Base-by-base conservation (phyloP, 2,888 invertebrate species). In the Yponomeuta plumbellus region DNA sequence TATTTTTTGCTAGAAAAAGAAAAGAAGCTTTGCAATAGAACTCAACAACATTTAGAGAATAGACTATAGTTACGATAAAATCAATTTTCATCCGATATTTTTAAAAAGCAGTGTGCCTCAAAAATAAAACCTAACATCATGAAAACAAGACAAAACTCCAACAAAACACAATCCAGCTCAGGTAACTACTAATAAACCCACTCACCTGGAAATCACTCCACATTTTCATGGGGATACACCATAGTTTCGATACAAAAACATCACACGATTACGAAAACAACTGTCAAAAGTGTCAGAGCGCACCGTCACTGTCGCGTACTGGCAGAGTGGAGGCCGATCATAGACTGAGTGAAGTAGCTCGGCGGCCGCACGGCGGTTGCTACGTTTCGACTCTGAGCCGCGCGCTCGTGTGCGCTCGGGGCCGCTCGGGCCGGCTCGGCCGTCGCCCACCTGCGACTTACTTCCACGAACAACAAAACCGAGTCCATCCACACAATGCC, bases 201-300 rank as follows among this genome's bases (percentile, higher is more conserved):
- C 90, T 88, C 76, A 91, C 91, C 89, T 91, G 91, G 78, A 91
- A 90, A 86, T 91, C 91, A 91, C 91, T 91, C 91, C 91, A 91
- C 91, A 91, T 91, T 85, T 91, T 91, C 91, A 91, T 91, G 80
- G 86, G 90, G 85, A 91, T 90, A 85, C 88, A 91, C 86, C 91
- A 91, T 91, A 90, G 89, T 91, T 90, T 88, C 90, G 79, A 88
- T 84, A 88, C 82, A 86, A 90, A 87, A 91, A 90, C 91, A 91
- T 91, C 78, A 87, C 90, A 88, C 86, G 88, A 86, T 82, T 88
- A 91, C 91, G 91, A 88, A 85, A 88, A 88, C 89, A 89, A 69
- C 91, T 90, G 90, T 90, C 89, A 89, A 85, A 84, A 81, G 73
- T 83, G 86, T 86, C 85, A 85, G 82, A 81, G 83, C 80, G 80